A percentile compares a stretch with the other conserved stretches of the same genome.
phyloP scores from a whole-genome alignment of 2,797 vertebrate species.

The Neoniphon sammara region DNA sequence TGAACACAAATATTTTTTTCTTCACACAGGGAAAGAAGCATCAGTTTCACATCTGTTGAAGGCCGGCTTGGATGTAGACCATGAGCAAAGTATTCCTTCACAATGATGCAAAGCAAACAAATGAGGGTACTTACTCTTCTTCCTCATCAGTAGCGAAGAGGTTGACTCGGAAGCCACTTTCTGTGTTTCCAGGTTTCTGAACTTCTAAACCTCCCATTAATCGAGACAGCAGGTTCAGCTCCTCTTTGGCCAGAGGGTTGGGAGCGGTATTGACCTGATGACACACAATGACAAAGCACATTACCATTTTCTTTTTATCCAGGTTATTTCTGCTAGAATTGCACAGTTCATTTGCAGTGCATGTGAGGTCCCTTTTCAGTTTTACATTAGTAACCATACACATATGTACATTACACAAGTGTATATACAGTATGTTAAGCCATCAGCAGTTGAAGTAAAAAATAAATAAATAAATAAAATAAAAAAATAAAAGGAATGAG shows the following conservation, averaged over 20 bases:
- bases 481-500: too few species aligned
- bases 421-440: too few species aligned
- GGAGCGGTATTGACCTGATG: constrained; percentile 88
- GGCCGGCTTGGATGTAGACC: not conserved
- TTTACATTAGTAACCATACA: too few species aligned
- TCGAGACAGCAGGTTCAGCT: constrained; percentile 93
- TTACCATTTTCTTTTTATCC: not conserved
- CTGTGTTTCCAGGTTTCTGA: constrained; percentile 83
- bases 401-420: too few species aligned
- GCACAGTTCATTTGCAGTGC: not conserved
- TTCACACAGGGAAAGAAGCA: not conserved
- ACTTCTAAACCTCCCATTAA: constrained; percentile 93
- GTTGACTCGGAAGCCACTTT: constrained; percentile 91
- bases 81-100: not conserved
- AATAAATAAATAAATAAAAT: too few species aligned
- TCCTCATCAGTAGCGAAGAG: constrained; percentile 95
- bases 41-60: not conserved
- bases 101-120: not conserved
- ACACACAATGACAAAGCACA: constrained; percentile 17
- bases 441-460: too few species aligned
- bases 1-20: not conserved
- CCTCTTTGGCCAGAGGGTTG: constrained; percentile 96
- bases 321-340: not conserved
- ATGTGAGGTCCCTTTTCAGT: not conserved
- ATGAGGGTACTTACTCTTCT: constrained; percentile 88